Evolutionary conservation across 2,797 vertebrate genomes (phyloP), one percentile per base, ranked within the genome.

Genomic region (Gobionotothen gibberifrons): DNA sequence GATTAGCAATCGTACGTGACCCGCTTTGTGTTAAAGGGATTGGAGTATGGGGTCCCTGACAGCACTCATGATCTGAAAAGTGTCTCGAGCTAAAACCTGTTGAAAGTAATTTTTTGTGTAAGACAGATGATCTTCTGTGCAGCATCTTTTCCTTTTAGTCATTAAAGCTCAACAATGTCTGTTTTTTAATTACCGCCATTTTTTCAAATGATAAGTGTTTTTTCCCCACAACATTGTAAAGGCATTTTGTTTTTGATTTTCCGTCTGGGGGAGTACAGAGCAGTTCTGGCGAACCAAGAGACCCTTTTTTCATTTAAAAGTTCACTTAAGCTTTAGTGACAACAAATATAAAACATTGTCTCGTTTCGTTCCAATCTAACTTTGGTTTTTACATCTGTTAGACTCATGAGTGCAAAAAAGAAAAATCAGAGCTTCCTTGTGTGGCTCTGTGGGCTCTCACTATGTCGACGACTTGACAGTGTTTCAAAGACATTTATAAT

Each of bases 291-390:
- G 14, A 54, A 66, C 22, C 9, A 68, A 62, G 17, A 63, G 32
- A 57, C 9, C 14, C 53, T 26, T 14, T 5, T 48, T 56, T 69
- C 40, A 48, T 82, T 60, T 39, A 57, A 49, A 21, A 13, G 19
- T 9, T 56, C 47, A 9, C 10, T 70, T 74, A 52, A 79, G 22
- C 32, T 62, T 47, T 73, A 59, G 54, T 69, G 82, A 13, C 40
- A 66, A 67, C 55, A 78, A 68, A 69, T 82, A 47, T 82, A 57
- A 75, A 64, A 42, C 39, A n/a, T 57, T 67, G 57, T 83, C 5
- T 56, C 49, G 36, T 82, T 81, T 74, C 62, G 26, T 67, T 85
- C 53, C 69, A 26, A 72, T 85, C 52, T 76, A 68, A 81, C 56
- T 9, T 74, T 40, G 3, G 5, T 36, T 74, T 80, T 65, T 59